phyloP scores from a whole-genome alignment of 2,113 vertebrate species.

The Pluvialis apricaria region DNA sequence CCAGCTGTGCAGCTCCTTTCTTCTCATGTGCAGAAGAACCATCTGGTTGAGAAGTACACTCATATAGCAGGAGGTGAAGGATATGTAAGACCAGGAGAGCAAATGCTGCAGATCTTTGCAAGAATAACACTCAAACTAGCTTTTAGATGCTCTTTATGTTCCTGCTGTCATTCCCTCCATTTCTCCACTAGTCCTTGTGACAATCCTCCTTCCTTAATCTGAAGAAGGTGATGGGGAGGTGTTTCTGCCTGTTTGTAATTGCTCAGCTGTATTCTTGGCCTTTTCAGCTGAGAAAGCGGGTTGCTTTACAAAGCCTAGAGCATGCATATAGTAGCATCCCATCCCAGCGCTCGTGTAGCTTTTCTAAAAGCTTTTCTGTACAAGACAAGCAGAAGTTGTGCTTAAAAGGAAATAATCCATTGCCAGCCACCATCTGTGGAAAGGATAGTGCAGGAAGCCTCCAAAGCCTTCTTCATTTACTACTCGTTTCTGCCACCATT shows the following conservation, averaged over 20 bases:
- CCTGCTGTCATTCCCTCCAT: background rate
- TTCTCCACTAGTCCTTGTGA: background rate
- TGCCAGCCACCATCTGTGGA: background rate
- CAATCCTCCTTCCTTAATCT: background rate
- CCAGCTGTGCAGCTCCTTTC: slow-evolving; percentile 74
- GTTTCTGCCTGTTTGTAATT: background rate
- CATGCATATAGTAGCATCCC: background rate
- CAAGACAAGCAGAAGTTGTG: background rate
- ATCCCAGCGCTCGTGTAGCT: background rate
- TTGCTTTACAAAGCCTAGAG: background rate
- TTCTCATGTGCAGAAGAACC: slow-evolving; percentile 76
- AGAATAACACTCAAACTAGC: slow-evolving; percentile 41
- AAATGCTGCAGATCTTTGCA: slow-evolving; percentile 34
- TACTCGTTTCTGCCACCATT: background rate
- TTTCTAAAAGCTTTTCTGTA: background rate
- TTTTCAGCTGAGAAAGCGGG: background rate
- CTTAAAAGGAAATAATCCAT: background rate
- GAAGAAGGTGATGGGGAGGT: background rate
- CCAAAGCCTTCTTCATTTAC: background rate
- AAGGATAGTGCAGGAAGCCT: background rate
- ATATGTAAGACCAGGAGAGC: slow-evolving; percentile 65
- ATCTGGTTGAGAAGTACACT: slow-evolving; percentile 76
- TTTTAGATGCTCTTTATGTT: background rate
- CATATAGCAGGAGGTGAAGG: slow-evolving; percentile 72
- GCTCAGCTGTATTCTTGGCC: background rate